phyloP scores from a whole-genome alignment of 2,888 invertebrate genomes.

The Eupithecia subfuscata region DNA sequence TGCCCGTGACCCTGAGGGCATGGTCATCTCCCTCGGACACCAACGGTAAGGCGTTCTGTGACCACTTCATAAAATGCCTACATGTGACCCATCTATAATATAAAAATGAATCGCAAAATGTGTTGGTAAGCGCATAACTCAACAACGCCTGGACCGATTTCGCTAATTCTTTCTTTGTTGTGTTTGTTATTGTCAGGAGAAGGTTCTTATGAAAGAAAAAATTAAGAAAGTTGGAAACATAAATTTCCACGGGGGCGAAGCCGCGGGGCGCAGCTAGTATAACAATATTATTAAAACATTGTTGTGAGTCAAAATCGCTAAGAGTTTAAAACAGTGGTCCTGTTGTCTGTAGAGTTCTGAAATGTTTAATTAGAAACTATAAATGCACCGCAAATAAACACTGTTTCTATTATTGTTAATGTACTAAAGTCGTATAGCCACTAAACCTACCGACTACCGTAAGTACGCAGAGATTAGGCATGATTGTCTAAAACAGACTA shows the following conservation, averaged over 20 bases:
- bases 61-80: no score
- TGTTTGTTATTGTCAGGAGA: no score
- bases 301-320: not conserved
- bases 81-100: not conserved
- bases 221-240: no score
- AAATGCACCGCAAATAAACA: conserved; percentile 24
- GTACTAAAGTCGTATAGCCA: conserved; percentile 3
- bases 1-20: not conserved
- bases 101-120: no score
- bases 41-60: no score
- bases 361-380: conserved; percentile 32
- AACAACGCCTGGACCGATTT: no score
- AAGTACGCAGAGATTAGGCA: not conserved
- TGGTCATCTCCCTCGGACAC: not conserved
- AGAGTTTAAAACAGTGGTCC: conserved; percentile 11
- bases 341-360: conserved; percentile 22
- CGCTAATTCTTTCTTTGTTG: no score
- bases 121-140: no score
- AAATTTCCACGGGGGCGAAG: no score
- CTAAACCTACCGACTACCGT: conserved; percentile 7
- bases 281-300: not conserved
- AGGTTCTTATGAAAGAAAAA: no score
- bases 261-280: no score
- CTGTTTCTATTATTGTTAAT: conserved; percentile 28
- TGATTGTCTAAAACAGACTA: not conserved